A percentile compares a stretch with the other conserved stretches of the same genome.
Conservation (phyloP, 2,888 invertebrate species). For the Hypsopygia costalis region DNA sequence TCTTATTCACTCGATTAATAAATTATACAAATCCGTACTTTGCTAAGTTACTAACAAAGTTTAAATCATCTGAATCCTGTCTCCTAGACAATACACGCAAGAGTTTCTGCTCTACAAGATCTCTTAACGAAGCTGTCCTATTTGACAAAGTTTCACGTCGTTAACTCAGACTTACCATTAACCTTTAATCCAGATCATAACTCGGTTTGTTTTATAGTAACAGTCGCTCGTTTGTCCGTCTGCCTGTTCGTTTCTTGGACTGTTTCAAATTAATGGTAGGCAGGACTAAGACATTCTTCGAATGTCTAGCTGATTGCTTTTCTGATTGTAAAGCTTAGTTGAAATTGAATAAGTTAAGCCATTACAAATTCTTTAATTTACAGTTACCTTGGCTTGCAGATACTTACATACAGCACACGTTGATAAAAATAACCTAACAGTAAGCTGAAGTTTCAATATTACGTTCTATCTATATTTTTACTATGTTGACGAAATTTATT, state of each 20-base stretch:
- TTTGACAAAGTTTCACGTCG: slow-evolving; percentile 18
- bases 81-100: not conserved
- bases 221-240: slow-evolving; percentile 3
- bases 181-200: slow-evolving; percentile 14
- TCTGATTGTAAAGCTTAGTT: not conserved
- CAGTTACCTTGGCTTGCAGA: no score
- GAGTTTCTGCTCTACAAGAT: not conserved
- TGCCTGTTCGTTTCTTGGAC: not conserved
- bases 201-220: slow-evolving; percentile 8
- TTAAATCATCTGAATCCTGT: no score
- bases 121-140: slow-evolving; percentile 5
- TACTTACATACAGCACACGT: no score
- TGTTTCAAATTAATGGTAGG: not conserved
- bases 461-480: no score
- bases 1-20: no score
- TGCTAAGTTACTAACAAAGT: no score
- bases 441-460: no score
- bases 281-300: not conserved
- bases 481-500: no score
- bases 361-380: no score
- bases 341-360: no score
- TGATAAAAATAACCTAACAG: no score
- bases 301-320: not conserved
- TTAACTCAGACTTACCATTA: slow-evolving; percentile 2
- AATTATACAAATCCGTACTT: no score